These are phyloP conservation scores for Zosterops lateralis DNA, from an alignment of 2,113 vertebrate species.

Conservation along the genomic window DNA sequence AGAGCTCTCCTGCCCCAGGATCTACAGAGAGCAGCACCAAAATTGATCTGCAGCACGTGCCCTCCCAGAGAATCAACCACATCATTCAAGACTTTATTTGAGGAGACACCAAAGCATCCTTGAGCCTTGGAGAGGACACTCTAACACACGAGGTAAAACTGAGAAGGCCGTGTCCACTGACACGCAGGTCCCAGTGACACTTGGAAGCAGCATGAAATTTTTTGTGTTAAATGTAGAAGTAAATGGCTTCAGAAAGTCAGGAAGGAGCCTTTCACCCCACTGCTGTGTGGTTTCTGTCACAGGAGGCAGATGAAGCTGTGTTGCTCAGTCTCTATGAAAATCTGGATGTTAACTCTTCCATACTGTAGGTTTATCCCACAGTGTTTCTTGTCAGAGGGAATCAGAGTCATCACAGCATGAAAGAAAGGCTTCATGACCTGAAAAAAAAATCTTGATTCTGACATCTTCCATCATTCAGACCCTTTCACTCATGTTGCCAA, in stretches of 20 bases:
- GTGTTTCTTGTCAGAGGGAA: not conserved
- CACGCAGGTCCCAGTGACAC: not conserved
- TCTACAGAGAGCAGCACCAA: not conserved
- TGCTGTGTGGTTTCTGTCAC: not conserved
- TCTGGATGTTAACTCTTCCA: not conserved
- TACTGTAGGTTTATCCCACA: not conserved
- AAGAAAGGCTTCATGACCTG: not conserved
- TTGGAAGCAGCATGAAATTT: not conserved
- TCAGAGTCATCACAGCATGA: not conserved
- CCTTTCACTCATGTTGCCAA: not conserved
- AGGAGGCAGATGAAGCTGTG: not conserved
- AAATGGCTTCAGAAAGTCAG: not conserved
- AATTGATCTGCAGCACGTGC: not conserved
- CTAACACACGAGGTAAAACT: not conserved
- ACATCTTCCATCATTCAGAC: not conserved
- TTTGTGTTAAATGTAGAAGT: not conserved
- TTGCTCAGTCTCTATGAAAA: not conserved
- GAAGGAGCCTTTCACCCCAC: not conserved
- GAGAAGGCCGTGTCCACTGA: rapidly evolving
- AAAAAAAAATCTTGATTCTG: not conserved
- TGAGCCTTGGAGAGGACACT: not conserved
- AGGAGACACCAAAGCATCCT: not conserved
- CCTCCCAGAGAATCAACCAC: not conserved
- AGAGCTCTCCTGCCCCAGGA: not conserved
- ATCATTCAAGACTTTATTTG: not conserved